Evolutionary conservation across 2,113 vertebrate genomes (phyloP), one percentile per base, ranked within the genome.

Genomic region (Phalacrocorax aristotelis): DNA sequence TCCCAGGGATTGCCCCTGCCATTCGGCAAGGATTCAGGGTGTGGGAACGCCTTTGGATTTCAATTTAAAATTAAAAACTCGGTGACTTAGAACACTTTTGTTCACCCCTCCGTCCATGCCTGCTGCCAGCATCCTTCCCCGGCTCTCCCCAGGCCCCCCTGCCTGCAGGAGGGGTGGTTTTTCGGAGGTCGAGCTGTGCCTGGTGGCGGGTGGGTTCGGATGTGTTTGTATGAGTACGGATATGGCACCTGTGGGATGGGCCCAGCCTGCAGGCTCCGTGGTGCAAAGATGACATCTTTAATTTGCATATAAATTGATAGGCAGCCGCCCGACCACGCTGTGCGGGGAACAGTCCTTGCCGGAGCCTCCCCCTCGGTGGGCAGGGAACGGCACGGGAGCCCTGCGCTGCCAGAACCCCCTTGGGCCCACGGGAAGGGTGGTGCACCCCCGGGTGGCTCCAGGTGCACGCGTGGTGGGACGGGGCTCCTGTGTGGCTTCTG

Each of bases 311-410:
- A 3, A 46, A 42, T 3, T 3, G 49, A 8, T 27, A 17, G 66
- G 60, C 27, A 38, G 21, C 20, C 0, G 5, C 0, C 20, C 0
- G 4, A 0, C 16, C 15, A 29, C 6, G 27, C 21, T 3, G 10
- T 1, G 21, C 34, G 6, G 68, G 83, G 48, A 34, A 1, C 15
- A 7, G 74, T 15, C 34, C 9, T 17, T 49, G 77, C 68, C 44
- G 11, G 27, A 57, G 40, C 25, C 44, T 19, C 10, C 19, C 0
- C 15, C 55, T 20, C 32, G 10, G 3, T 7, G 4, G 76, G 61
- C 51, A 69, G 61, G 34, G 76, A 22, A 6, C 4, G 58, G 38
- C 64, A 15, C 2, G 3, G 48, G 58, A 42, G 71, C 54, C 0
- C 1, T 2, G 57, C 4, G 52, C 52, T 69, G 61, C 36, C 25